Evolutionary conservation across 2,113 vertebrate genomes (phyloP).

Genomic region (Syngnathus floridae): DNA sequence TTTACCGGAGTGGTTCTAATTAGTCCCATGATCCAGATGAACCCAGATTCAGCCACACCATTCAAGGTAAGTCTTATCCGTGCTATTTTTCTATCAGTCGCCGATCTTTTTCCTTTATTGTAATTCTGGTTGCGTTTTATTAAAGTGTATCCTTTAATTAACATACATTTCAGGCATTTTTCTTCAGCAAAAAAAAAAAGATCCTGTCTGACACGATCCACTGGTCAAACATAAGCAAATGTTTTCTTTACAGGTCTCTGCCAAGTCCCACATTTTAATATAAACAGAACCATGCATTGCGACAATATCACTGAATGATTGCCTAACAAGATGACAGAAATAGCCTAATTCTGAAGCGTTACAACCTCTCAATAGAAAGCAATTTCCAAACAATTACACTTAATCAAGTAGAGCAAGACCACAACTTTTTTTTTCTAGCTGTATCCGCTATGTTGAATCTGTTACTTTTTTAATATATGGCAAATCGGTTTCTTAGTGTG

Average conservation of each 20-base stretch:
- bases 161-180: not conserved
- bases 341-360: not conserved
- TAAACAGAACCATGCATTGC: not conserved
- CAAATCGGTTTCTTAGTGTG: not conserved
- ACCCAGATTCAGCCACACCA: slow-evolving; percentile 85
- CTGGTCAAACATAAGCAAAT: not conserved
- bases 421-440: no score
- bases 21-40: slow-evolving; percentile 85
- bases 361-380: not conserved
- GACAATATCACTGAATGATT: not conserved
- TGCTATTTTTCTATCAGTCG: not conserved
- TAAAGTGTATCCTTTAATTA: not conserved
- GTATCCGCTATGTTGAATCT: no score
- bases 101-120: not conserved
- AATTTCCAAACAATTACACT: not conserved
- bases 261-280: not conserved
- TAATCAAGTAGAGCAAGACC: not conserved
- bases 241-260: not conserved
- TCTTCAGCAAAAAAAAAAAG: not conserved
- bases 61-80: slow-evolving; percentile 76
- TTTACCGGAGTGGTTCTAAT: slow-evolving; percentile 88
- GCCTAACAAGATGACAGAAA: not conserved
- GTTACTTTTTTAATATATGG: not conserved
- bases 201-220: no score
- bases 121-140: not conserved